Evolutionary conservation across 2,888 invertebrate species (phyloP).

Genomic region (Hirtodrosophila cameraria): DNA sequence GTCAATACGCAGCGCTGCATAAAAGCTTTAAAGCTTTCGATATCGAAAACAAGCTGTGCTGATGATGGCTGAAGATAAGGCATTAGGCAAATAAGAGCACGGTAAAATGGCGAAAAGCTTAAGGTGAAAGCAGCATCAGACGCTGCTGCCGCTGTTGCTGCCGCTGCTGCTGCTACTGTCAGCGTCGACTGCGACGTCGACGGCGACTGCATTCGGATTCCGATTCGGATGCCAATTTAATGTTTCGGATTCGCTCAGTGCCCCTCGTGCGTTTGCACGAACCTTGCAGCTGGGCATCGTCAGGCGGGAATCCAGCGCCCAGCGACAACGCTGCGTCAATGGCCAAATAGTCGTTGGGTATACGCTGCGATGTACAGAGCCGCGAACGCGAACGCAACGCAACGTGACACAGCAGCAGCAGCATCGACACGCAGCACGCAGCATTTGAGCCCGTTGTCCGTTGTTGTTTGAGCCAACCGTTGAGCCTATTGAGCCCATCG

Average conservation of each 20-base stretch:
- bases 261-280: conserved; percentile 57
- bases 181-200: neutral
- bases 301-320: conserved; percentile 79
- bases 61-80: conserved; percentile 33
- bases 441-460: conserved; percentile 13
- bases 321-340: conserved; percentile 66
- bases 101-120: conserved; percentile 53
- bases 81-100: conserved; percentile 27
- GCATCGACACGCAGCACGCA: conserved; percentile 36
- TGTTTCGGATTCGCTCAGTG: conserved; percentile 59
- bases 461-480: conserved; percentile 26
- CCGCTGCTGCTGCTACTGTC: conserved; percentile 4
- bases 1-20: conserved; percentile 29
- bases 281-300: conserved; percentile 41
- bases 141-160: conserved; percentile 17
- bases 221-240: conserved; percentile 48
- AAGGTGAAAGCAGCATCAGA: conserved; percentile 71
- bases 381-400: conserved; percentile 77
- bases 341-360: conserved; percentile 82
- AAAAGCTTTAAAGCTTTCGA: conserved; percentile 61
- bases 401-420: conserved; percentile 53
- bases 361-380: conserved; percentile 83
- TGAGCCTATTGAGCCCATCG: conserved; percentile 21
- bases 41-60: conserved; percentile 44
- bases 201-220: conserved; percentile 51